phyloP scores from a whole-genome alignment of 2,113 vertebrate species.

The Laticauda colubrina region DNA sequence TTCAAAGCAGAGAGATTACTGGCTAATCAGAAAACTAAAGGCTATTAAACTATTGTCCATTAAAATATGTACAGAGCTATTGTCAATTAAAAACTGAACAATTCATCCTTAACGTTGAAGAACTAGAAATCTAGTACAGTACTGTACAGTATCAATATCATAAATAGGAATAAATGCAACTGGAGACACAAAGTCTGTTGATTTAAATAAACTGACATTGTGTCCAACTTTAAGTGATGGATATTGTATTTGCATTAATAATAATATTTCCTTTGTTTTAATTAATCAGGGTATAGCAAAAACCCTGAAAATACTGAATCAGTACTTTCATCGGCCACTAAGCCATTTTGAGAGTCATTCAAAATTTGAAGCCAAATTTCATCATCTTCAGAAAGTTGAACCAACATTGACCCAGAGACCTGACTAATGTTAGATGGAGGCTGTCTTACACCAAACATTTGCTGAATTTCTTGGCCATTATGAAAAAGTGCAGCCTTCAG shows the following conservation, averaged over 20 bases:
- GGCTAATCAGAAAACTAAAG: neutral
- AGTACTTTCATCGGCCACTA: constrained; percentile 42
- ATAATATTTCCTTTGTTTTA: neutral
- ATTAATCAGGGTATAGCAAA: constrained; percentile 35
- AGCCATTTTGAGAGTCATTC: constrained; percentile 19
- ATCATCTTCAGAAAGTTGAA: constrained; percentile 53
- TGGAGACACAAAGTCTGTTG: neutral
- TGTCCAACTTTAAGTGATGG: neutral
- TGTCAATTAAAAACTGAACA: neutral
- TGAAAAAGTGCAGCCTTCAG: constrained; percentile 27
- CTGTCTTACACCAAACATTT: constrained; percentile 7
- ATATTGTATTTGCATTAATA: neutral
- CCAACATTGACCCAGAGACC: constrained; percentile 31
- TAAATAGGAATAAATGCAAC: neutral
- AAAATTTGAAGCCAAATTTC: constrained; percentile 44
- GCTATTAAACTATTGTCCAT: neutral
- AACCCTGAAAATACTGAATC: constrained; percentile 41
- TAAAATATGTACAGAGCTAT: neutral
- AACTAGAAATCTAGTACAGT: neutral
- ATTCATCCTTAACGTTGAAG: neutral
- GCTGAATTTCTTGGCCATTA: constrained; percentile 33
- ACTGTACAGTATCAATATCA: neutral
- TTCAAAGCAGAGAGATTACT: neutral
- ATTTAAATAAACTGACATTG: neutral
- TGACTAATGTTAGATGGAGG: neutral